Evolutionary conservation across 2,888 invertebrate species (phyloP).

Genomic region (Dryadula phaetusa): DNA sequence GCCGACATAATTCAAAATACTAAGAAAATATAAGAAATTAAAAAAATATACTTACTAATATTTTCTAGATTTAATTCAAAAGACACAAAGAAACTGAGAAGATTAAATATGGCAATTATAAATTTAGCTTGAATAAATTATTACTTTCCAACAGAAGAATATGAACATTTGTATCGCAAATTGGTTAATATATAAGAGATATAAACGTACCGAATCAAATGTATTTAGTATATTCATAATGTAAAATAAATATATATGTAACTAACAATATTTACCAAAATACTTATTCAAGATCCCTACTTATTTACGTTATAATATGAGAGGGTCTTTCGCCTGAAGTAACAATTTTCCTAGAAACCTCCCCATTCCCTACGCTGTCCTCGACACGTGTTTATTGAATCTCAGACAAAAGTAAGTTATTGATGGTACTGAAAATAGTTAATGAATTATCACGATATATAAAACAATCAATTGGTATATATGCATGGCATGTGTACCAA

Average conservation of each 20-base stretch:
- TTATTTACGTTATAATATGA: conserved; percentile 12
- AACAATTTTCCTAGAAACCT: conserved; percentile 37
- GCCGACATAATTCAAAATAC: conserved; percentile 21
- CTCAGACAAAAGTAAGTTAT: conserved; percentile 21
- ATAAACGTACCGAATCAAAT: too few species aligned
- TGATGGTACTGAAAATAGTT: conserved; percentile 16
- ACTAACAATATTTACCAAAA: neutral
- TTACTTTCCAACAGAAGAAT: too few species aligned
- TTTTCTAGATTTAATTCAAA: neutral
- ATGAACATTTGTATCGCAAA: too few species aligned
- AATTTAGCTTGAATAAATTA: neutral
- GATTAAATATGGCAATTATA: neutral
- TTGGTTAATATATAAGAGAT: too few species aligned
- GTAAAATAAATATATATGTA: neutral
- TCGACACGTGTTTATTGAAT: conserved; percentile 33
- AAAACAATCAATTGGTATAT: too few species aligned
- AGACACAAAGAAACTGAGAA: neutral
- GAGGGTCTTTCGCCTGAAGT: conserved; percentile 19
- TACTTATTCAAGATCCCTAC: conserved; percentile 5
- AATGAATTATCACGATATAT: too few species aligned
- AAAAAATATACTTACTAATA: neutral
- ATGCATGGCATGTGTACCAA: too few species aligned
- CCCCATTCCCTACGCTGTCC: conserved; percentile 29
- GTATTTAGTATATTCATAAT: too few species aligned
- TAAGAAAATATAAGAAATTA: neutral